A percentile compares a stretch with the other conserved stretches of the same genome.
Conservation (phyloP, 2,113 vertebrate genomes). For the Origma solitaria region DNA sequence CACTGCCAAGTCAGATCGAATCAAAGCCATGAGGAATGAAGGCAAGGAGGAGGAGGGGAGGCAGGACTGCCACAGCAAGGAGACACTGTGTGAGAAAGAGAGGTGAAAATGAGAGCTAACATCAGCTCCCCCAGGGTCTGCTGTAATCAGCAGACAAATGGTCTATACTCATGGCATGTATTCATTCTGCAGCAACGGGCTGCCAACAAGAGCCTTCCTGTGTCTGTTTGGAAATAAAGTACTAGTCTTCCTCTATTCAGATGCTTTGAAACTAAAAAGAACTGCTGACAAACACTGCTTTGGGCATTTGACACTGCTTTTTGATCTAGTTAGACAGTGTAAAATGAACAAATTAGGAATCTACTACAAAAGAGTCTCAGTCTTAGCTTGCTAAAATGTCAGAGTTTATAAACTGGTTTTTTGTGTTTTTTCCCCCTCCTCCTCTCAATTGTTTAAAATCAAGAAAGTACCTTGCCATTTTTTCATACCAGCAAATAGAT, state of each 20-base stretch:
- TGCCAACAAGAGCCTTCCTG: slow-evolving; percentile 63
- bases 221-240: slow-evolving; percentile 70
- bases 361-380: slow-evolving; percentile 57
- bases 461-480: background rate
- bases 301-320: slow-evolving; percentile 73
- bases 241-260: slow-evolving; percentile 58
- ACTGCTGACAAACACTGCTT: slow-evolving; percentile 75
- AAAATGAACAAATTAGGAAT: slow-evolving; percentile 75
- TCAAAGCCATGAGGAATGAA: slow-evolving; percentile 9
- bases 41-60: background rate
- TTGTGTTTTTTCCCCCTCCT: background rate
- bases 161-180: slow-evolving; percentile 57
- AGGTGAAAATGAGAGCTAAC: slow-evolving; percentile 73
- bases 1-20: slow-evolving; percentile 13
- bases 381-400: slow-evolving; percentile 21
- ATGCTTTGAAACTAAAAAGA: slow-evolving; percentile 64
- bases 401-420: background rate
- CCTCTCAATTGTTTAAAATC: background rate
- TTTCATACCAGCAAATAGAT: background rate
- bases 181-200: slow-evolving; percentile 70
- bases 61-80: slow-evolving; percentile 22
- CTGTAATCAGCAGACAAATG: slow-evolving; percentile 72
- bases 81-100: slow-evolving; percentile 58
- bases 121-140: slow-evolving; percentile 67
- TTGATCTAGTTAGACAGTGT: slow-evolving; percentile 70